phyloP scores from a whole-genome alignment of 2,113 vertebrate species.

The Phocoena sinus region DNA sequence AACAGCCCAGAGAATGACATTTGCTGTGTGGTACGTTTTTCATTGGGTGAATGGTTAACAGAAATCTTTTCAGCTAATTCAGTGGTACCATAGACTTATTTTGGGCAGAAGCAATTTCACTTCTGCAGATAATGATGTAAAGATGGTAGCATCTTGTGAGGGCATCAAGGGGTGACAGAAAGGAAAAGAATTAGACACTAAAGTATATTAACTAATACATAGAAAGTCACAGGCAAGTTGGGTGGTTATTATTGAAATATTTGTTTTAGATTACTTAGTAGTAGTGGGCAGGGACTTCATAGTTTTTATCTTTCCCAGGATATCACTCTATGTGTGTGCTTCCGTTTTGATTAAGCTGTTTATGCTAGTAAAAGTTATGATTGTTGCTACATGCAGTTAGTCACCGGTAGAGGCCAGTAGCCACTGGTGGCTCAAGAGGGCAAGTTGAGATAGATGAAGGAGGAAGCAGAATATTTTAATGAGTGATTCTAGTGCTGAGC shows the following conservation, averaged over 20 bases:
- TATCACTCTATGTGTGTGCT: neutral
- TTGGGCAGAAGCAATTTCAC: neutral
- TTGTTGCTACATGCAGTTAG: neutral
- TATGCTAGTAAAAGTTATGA: neutral
- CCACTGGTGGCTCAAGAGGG: neutral
- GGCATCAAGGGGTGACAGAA: neutral
- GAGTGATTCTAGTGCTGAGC: neutral
- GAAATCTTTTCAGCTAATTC: neutral
- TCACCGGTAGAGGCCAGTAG: neutral
- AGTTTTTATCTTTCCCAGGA: neutral
- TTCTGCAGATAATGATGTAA: neutral
- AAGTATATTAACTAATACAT: neutral
- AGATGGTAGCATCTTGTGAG: neutral
- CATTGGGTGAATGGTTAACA: neutral
- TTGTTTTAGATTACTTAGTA: neutral
- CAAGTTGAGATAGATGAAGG: neutral
- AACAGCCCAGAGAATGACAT: neutral
- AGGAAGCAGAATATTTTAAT: neutral
- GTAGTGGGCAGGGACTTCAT: neutral
- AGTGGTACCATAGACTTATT: neutral
- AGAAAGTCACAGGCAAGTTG: neutral
- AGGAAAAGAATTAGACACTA: neutral
- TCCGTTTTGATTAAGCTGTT: neutral
- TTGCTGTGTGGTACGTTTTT: neutral
- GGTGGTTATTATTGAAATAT: conserved; percentile 5